Evolutionary conservation across 2,113 vertebrate species (phyloP).

Genomic region (Hypomesus transpacificus): DNA sequence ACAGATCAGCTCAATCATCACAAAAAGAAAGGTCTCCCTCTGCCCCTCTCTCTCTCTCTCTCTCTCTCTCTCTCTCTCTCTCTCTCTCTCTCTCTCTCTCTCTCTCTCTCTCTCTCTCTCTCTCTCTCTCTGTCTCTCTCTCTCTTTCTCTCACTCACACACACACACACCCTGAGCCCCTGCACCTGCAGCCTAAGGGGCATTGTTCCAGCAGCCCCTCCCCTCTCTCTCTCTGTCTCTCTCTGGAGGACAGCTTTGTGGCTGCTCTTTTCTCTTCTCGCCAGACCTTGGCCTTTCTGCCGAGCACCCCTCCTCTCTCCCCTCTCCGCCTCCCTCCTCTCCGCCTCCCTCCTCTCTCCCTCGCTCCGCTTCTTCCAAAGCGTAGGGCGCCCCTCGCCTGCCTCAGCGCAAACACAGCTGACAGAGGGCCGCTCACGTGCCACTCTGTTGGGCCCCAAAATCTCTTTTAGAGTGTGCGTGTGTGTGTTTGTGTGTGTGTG

Average conservation of each 20-base stretch:
- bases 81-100: background rate
- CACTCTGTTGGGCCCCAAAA: constrained; percentile 61
- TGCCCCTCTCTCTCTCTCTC: constrained; percentile 33
- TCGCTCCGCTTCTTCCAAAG: constrained; percentile 43
- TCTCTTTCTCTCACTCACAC: background rate
- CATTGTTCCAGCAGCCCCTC: constrained; percentile 70
- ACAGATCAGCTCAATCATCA: constrained; percentile 76
- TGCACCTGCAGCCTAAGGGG: constrained; percentile 76
- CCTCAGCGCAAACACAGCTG: constrained; percentile 79
- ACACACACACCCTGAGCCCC: constrained; percentile 50
- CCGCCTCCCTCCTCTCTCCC: constrained; percentile 24
- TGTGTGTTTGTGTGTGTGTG: constrained; percentile 50
- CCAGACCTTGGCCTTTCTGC: constrained; percentile 63
- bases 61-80: background rate
- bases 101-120: constrained; percentile 18
- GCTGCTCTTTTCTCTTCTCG: constrained; percentile 69
- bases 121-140: constrained; percentile 22
- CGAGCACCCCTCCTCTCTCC: constrained; percentile 36
- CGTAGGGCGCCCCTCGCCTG: constrained; percentile 64
- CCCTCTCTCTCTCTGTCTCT: constrained; percentile 39
- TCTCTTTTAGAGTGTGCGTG: constrained; percentile 54
- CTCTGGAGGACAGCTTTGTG: constrained; percentile 71
- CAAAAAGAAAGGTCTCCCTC: constrained; percentile 67
- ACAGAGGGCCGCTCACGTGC: constrained; percentile 76
- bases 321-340: constrained; percentile 9